Evolutionary conservation across 1,140 invertebrate genomes (phyloP).

Genomic region (Saccostrea cuccullata): DNA sequence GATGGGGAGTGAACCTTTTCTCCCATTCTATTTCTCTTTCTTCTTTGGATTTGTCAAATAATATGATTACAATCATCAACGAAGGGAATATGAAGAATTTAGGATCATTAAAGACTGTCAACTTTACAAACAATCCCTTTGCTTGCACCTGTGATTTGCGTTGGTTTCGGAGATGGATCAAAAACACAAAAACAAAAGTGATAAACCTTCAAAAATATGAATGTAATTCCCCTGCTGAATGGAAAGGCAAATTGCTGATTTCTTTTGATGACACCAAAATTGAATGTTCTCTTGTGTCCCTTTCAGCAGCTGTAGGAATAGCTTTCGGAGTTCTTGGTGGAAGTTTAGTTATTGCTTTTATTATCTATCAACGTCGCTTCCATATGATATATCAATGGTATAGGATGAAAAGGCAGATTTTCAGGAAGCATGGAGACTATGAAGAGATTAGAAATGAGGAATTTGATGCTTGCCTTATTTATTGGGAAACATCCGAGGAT

Average conservation of each 20-base stretch:
- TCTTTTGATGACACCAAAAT: conserved; percentile 64
- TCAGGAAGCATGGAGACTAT: conserved; percentile 50
- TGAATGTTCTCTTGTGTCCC: conserved; percentile 60
- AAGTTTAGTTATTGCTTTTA: conserved; percentile 43
- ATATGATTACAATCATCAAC: conserved; percentile 63
- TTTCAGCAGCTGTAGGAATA: conserved; percentile 46
- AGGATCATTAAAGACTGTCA: conserved; percentile 48
- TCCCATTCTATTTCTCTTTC: conserved; percentile 33
- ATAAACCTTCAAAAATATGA: conserved; percentile 49
- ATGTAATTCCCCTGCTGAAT: conserved; percentile 63
- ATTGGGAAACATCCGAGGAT: conserved; percentile 53
- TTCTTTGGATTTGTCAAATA: conserved; percentile 62
- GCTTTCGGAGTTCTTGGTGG: conserved; percentile 11
- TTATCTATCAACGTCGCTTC: conserved; percentile 51
- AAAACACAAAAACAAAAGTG: conserved; percentile 59
- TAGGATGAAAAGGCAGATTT: neutral
- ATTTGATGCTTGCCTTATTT: conserved; percentile 65
- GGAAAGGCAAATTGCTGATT: conserved; percentile 61
- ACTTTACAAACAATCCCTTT: conserved; percentile 67
- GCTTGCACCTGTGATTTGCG: conserved; percentile 67
- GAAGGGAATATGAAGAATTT: conserved; percentile 59
- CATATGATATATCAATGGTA: neutral
- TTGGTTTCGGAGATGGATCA: conserved; percentile 70
- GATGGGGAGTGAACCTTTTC: conserved; percentile 62
- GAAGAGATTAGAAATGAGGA: conserved; percentile 43